Evolutionary conservation across 2,797 vertebrate genomes (phyloP).

Genomic region (Miichthys miiuy): DNA sequence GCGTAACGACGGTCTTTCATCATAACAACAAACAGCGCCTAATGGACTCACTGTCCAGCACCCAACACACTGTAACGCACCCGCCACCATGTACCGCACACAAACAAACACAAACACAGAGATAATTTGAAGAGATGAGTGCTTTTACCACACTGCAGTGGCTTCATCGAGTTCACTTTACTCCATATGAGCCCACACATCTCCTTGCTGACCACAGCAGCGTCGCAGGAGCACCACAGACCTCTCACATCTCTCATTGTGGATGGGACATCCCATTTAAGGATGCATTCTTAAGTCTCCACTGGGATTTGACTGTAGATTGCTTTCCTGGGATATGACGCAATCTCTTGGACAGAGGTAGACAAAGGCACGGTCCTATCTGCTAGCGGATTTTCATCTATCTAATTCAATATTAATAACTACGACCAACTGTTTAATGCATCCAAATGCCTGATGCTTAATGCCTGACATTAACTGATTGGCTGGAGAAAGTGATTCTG

Average conservation of each 20-base stretch:
- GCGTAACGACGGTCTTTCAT: constrained; percentile 67
- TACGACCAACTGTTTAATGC: not conserved
- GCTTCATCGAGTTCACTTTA: constrained; percentile 63
- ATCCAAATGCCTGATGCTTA: not conserved
- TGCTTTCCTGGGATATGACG: not conserved
- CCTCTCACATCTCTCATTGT: not conserved
- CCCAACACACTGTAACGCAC: constrained; percentile 23
- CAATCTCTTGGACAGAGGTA: not conserved
- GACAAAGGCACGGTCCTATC: not conserved
- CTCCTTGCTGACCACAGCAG: constrained; percentile 24
- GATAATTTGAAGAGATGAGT: constrained; percentile 69
- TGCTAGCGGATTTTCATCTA: too few relatives aligned
- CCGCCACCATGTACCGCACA: not conserved
- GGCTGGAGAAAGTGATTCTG: too few relatives aligned
- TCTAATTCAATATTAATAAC: not conserved
- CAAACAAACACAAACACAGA: constrained; percentile 24
- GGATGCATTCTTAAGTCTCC: not conserved
- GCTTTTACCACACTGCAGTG: constrained; percentile 66
- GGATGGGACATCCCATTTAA: constrained; percentile 14
- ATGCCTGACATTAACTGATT: too few relatives aligned
- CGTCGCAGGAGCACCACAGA: constrained; percentile 2
- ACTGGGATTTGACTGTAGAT: not conserved
- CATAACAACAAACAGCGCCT: constrained; percentile 63
- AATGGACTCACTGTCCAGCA: constrained; percentile 62
- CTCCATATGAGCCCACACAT: constrained; percentile 37